Conservation (phyloP, 2,797 vertebrate species). For the Coluber constrictor region DNA sequence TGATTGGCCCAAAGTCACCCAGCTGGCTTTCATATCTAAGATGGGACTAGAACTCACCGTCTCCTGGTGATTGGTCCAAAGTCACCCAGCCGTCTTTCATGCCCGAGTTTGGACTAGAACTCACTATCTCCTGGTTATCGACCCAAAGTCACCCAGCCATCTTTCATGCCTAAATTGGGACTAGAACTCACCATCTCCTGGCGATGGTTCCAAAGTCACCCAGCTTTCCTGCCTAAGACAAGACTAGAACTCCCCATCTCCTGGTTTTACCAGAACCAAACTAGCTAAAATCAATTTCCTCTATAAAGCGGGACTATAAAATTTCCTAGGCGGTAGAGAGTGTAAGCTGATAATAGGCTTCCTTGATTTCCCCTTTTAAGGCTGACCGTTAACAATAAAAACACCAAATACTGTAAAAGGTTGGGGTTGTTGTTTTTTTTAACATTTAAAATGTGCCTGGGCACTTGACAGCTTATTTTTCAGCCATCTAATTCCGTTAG, state of each 20-base stretch:
- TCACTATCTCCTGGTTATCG: too few species aligned
- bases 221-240: not conserved
- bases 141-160: too few species aligned
- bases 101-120: too few species aligned
- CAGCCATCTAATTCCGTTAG: constrained; percentile 57
- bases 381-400: constrained; percentile 51
- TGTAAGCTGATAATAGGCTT: constrained; percentile 47
- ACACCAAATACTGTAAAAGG: constrained; percentile 52
- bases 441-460: constrained; percentile 44
- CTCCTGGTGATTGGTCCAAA: too few species aligned
- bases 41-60: fast-evolving
- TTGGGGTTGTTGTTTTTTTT: constrained; percentile 37
- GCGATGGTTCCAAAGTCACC: too few species aligned
- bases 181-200: too few species aligned
- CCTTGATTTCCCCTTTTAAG: constrained; percentile 54
- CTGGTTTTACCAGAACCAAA: not conserved
- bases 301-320: constrained; percentile 36
- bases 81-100: too few species aligned
- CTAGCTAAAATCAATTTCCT: constrained; percentile 48
- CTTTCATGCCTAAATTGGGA: too few species aligned
- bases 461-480: constrained; percentile 56
- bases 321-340: not conserved
- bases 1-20: too few species aligned
- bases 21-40: fast-evolving
- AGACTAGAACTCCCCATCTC: not conserved